phyloP scores from a whole-genome alignment of 1,140 invertebrate genomes.

The Bombus breviceps region DNA sequence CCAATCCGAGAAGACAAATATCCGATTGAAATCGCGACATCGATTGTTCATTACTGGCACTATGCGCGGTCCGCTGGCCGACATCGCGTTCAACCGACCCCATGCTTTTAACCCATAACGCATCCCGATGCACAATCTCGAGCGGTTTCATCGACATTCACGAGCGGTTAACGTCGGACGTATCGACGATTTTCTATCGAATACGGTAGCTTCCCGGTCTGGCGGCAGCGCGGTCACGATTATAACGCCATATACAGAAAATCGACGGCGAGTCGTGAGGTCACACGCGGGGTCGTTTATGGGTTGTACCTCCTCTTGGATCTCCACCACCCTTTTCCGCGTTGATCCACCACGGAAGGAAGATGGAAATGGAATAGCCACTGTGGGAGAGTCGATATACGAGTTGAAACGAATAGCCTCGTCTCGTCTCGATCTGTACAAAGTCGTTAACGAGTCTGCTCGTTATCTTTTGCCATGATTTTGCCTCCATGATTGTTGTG shows the following conservation, averaged over 20 bases:
- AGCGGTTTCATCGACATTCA: constrained; percentile 15
- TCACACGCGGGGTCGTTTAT: constrained; percentile 63
- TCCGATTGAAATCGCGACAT: constrained; percentile 53
- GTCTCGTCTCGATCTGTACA: constrained; percentile 50
- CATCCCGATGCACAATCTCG: not conserved
- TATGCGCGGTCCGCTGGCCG: not conserved
- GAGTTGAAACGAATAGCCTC: constrained; percentile 44
- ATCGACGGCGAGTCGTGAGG: constrained; percentile 63
- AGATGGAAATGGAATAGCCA: constrained; percentile 54
- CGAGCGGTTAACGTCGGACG: constrained; percentile 7
- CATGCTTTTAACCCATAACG: constrained; percentile 30
- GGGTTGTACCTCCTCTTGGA: constrained; percentile 39
- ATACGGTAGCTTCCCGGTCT: constrained; percentile 58
- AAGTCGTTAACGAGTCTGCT: constrained; percentile 67
- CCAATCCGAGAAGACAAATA: constrained; percentile 27
- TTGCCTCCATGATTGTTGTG: not conserved
- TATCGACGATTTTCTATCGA: constrained; percentile 56
- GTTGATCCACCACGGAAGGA: constrained; percentile 30
- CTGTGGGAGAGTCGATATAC: constrained; percentile 62
- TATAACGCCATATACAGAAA: constrained; percentile 64
- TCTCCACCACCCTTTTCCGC: not conserved
- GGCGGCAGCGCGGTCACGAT: constrained; percentile 63
- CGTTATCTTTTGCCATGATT: constrained; percentile 64
- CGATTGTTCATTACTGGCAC: constrained; percentile 48
- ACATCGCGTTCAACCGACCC: not conserved